Evolutionary conservation across 2,888 invertebrate genomes (phyloP), one percentile per base, ranked within the genome.

Genomic region (Anagyrus pseudococci): DNA sequence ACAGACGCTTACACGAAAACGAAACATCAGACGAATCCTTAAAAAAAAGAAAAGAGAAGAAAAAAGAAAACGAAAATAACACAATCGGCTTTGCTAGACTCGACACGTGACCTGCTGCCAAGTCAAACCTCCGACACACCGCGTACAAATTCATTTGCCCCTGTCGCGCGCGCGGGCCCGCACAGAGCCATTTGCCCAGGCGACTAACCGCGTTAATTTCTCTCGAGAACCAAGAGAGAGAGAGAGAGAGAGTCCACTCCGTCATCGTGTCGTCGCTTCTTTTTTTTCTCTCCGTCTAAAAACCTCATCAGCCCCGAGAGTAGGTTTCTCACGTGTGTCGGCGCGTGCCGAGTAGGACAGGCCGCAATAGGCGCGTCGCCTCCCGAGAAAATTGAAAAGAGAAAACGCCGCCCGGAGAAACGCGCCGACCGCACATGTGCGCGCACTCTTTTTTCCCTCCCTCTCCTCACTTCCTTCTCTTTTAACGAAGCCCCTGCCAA

Each of bases 351-450:
- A 17, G 3, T 0, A 2, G 10, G 44, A 19, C 17, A 26, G 40
- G 20, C 26, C 26, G 19, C 43, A 29, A 43, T 26, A 44, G 20
- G 26, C 33, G 7, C 29, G 49, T 13, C 33, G 29, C 29, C 20
- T 25, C 20, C 33, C 20, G 44, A 43, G 54, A 44, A 54, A 54
- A 54, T 54, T 43, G 54, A 54, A 43, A 43, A 29, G 44, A 54
- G 44, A 29, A 33, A 49, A 54, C 15, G n/a, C n/a, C n/a, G n/a
- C n/a, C n/a, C n/a, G n/a, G n/a, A 15, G 54, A 20, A 43, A 29
- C 4, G 49, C 26, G 13, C 22, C 6, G 46, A 4, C 19, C 4
- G 19, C 7, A 6, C 19, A 19, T 22, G 19, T 37, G 50, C n/a
- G 22, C 33, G 33, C 33, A 15, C 2, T 10, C 8, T 37, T 37